A percentile compares a stretch with the other conserved stretches of the same genome.
Evolutionary conservation across 2,888 invertebrate species (phyloP).

Genomic region (Stenolophus ochropezus): DNA sequence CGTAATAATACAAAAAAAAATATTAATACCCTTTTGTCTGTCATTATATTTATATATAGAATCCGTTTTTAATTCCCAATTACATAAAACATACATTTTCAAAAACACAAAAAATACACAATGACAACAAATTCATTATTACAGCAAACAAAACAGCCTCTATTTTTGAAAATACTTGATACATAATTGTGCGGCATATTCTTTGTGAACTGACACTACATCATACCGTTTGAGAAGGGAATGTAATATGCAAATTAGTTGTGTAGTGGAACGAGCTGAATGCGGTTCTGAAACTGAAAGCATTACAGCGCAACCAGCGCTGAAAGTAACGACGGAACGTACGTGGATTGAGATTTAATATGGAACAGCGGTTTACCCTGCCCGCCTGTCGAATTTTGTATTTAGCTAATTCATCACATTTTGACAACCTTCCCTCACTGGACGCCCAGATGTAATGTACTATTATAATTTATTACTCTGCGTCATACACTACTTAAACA

Average conservation of each 20-base stretch:
- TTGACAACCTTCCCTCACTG: neutral
- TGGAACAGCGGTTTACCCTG: neutral
- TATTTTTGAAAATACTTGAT: no score
- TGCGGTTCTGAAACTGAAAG: slow-evolving; percentile 3
- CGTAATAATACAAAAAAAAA: no score
- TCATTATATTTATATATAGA: no score
- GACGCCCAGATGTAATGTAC: neutral
- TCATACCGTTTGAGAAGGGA: neutral
- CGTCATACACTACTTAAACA: no score
- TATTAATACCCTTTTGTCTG: no score
- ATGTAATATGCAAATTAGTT: neutral
- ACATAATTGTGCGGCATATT: no score
- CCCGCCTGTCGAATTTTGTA: slow-evolving; percentile 20
- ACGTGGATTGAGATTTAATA: slow-evolving; percentile 39
- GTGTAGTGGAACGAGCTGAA: neutral
- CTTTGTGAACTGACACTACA: neutral
- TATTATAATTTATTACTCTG: slow-evolving; percentile 14
- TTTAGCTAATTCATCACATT: slow-evolving; percentile 20
- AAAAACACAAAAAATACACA: no score
- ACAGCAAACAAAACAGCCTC: no score
- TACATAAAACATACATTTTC: no score
- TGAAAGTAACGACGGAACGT: slow-evolving; percentile 13
- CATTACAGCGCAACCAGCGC: neutral
- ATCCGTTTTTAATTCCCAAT: no score
- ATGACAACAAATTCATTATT: no score